A percentile compares a stretch with the other conserved stretches of the same genome.
Conservation (phyloP, 2,113 vertebrate genomes). For the Mesitornis unicolor region DNA sequence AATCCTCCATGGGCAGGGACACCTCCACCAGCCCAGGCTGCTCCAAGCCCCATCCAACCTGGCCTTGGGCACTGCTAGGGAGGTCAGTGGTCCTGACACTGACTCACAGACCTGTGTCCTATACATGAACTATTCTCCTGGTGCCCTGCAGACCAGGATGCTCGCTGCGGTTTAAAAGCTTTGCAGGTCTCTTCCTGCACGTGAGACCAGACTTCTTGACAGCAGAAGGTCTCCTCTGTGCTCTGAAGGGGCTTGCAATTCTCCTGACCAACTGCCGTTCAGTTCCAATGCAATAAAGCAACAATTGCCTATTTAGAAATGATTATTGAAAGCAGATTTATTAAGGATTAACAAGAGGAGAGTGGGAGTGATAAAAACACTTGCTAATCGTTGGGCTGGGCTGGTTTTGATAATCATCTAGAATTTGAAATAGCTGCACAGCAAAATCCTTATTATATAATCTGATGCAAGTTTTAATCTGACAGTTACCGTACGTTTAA, state of each 20-base stretch:
- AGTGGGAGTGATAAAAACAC: constrained; percentile 7
- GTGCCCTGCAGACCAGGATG: not conserved
- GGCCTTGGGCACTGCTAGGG: too few species aligned
- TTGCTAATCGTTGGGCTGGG: not conserved
- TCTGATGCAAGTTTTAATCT: constrained; percentile 6
- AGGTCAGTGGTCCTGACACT: not conserved
- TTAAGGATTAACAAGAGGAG: not conserved
- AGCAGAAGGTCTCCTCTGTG: fast-evolving
- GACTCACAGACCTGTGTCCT: not conserved
- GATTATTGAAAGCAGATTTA: constrained; percentile 38
- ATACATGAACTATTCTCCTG: too few species aligned
- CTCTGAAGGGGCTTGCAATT: not conserved
- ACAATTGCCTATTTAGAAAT: not conserved
- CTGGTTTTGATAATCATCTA: constrained; percentile 19
- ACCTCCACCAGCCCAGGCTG: too few species aligned
- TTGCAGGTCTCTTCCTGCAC: not conserved
- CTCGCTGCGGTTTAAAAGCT: not conserved
- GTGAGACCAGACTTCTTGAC: fast-evolving
- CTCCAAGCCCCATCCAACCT: too few species aligned
- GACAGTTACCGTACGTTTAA: constrained; percentile 6
- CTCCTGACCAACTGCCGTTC: fast-evolving
- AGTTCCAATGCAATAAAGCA: not conserved
- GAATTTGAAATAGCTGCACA: not conserved
- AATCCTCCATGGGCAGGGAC: too few species aligned
- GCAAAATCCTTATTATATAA: constrained; percentile 14